phyloP scores from a whole-genome alignment of 2,888 invertebrate species.

The Blera fallax region DNA sequence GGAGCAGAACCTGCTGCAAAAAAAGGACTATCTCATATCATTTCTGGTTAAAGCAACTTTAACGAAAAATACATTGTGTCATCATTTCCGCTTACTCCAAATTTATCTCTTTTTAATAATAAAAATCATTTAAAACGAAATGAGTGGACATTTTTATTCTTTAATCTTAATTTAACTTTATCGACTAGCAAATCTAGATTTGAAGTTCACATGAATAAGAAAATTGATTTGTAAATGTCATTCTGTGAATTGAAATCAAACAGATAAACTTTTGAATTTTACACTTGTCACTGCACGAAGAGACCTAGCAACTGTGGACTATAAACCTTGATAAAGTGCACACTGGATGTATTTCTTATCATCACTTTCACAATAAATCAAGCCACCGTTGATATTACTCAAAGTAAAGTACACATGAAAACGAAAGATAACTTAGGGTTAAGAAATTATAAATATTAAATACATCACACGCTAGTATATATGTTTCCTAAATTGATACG shows the following conservation, averaged over 20 bases:
- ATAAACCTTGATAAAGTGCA: not conserved
- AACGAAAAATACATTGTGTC: no score
- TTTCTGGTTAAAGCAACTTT: no score
- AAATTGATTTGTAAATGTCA: not conserved
- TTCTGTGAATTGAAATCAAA: not conserved
- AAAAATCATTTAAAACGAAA: not conserved
- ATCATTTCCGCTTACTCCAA: no score
- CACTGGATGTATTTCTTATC: not conserved
- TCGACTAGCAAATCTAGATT: not conserved
- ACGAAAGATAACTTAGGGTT: not conserved
- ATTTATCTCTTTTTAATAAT: no score
- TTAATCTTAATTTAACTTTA: not conserved
- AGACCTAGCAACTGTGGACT: not conserved
- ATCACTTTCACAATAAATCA: constrained; percentile 9
- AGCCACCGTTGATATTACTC: not conserved
- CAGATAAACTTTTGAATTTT: not conserved
- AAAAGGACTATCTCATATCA: no score
- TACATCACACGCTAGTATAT: no score
- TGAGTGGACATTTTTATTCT: not conserved
- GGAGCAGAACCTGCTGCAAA: no score
- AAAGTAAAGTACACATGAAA: not conserved
- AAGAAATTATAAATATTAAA: not conserved
- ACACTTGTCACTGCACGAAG: not conserved
- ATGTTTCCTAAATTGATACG: not conserved
- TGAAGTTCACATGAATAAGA: not conserved